Evolutionary conservation across 2,797 vertebrate species (phyloP).

Genomic region (Acrocephalus scirpaceus): DNA sequence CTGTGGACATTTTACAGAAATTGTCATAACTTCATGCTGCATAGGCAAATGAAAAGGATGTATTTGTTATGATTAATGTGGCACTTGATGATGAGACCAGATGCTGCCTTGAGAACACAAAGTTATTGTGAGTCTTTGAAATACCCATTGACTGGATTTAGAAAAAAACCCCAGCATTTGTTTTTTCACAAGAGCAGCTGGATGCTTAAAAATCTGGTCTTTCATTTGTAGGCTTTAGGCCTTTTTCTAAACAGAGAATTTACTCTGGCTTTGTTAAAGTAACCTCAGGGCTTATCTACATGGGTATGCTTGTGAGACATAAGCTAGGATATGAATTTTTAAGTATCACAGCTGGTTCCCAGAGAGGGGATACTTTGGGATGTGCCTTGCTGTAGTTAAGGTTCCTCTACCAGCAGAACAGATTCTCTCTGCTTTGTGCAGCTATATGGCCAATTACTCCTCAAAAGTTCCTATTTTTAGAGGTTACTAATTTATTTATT

Average conservation of each 20-base stretch:
- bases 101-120: not conserved
- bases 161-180: not conserved
- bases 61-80: not conserved
- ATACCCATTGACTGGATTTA: conserved; percentile 13
- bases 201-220: conserved; percentile 23
- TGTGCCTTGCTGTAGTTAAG: not conserved
- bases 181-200: conserved; percentile 34
- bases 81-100: not conserved
- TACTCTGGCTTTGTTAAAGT: conserved; percentile 20
- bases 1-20: not conserved
- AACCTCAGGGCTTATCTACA: conserved; percentile 32
- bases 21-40: not conserved
- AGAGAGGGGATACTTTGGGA: not conserved
- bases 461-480: not conserved
- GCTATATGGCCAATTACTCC: not conserved
- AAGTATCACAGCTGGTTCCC: conserved; percentile 12
- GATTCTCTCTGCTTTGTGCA: not conserved
- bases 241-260: conserved; percentile 27
- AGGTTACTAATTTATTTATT: not conserved
- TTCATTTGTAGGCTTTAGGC: conserved; percentile 23
- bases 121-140: conserved; percentile 11
- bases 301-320: not conserved
- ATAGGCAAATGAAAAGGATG: not conserved
- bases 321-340: conserved; percentile 48
- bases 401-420: not conserved